Evolutionary conservation across 2,797 vertebrate genomes (phyloP).

Genomic region (Myotis findleyi): DNA sequence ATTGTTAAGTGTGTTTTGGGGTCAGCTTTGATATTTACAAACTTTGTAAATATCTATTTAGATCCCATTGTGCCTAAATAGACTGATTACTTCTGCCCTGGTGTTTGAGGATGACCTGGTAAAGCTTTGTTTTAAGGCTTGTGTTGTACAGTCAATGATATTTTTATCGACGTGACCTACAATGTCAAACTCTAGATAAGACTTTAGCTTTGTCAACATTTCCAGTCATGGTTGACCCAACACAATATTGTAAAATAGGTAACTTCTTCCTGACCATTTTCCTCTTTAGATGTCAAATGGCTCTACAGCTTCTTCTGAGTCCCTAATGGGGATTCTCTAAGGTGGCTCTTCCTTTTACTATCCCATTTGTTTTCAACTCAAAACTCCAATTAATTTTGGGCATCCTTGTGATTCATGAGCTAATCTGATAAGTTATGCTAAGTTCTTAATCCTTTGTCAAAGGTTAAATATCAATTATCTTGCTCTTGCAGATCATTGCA

Average conservation of each 20-base stretch:
- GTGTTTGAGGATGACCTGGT: not conserved
- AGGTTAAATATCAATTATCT: not conserved
- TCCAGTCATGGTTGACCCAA: not conserved
- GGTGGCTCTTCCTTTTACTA: not conserved
- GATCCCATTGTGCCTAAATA: not conserved
- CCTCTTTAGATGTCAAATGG: not conserved
- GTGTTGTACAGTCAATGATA: not conserved
- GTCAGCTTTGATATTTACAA: conserved; percentile 65
- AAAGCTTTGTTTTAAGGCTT: not conserved
- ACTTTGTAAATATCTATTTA: not conserved
- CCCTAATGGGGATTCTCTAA: not conserved
- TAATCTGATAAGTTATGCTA: not conserved
- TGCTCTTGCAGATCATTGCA: not conserved
- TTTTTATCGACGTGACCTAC: not conserved
- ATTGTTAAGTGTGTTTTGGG: conserved; percentile 62
- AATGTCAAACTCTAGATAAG: not conserved
- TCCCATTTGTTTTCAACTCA: not conserved
- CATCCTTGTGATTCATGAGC: not conserved
- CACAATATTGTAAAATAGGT: not conserved
- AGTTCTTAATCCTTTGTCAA: not conserved
- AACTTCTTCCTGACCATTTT: not conserved
- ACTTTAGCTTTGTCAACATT: not conserved
- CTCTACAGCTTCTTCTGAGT: not conserved
- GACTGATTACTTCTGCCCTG: conserved; percentile 37
- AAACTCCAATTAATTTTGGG: not conserved